These are phyloP conservation scores for Sphaeridia pumilis DNA, from an alignment of 2,888 invertebrate genomes.

Conservation along the genomic window DNA sequence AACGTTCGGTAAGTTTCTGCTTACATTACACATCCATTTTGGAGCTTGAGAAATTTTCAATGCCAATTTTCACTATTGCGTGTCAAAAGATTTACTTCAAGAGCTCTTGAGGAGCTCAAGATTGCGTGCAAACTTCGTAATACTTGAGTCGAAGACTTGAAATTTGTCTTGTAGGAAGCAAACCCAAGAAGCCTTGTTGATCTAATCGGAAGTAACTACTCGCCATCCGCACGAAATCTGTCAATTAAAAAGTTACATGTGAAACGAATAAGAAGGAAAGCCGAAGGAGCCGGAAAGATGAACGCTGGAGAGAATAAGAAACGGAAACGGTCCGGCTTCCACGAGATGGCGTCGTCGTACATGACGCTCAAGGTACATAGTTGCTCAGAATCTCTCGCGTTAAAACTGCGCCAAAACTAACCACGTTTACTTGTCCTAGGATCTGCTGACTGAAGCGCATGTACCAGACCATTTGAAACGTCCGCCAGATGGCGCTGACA, in stretches of 20 bases:
- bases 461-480: slow-evolving; percentile 7
- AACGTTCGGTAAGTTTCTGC: no score
- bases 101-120: no score
- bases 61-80: no score
- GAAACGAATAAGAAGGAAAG: background rate
- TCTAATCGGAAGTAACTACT: background rate
- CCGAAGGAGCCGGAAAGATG: background rate
- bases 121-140: no score
- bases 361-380: background rate
- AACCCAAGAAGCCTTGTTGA: no score
- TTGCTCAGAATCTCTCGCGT: background rate
- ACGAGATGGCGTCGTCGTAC: background rate
- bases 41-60: no score
- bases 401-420: background rate
- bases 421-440: background rate
- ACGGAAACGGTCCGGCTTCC: background rate
- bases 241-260: background rate
- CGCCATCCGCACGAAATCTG: background rate
- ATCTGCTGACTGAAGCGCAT: slow-evolving; percentile 6
- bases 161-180: no score
- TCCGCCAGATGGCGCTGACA: background rate
- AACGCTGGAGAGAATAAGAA: no score
- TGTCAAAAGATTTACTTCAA: no score
- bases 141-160: no score
- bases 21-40: no score